Evolutionary conservation across 2,797 vertebrate genomes (phyloP).

Genomic region (Schizothorax lantsangensis): DNA sequence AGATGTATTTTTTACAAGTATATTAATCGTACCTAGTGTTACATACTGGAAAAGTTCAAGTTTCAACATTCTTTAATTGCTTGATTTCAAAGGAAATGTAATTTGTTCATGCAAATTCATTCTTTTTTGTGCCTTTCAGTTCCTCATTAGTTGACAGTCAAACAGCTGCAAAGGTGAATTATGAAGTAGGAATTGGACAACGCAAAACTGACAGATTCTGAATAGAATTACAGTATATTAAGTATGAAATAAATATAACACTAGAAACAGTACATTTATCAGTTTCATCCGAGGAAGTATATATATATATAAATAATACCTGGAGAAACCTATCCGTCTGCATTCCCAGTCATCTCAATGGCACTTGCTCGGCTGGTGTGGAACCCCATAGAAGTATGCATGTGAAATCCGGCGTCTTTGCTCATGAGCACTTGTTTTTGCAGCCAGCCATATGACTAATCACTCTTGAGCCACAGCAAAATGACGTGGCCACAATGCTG

Average conservation of each 20-base stretch:
- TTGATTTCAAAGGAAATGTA: not conserved
- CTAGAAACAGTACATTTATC: not conserved
- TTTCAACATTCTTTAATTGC: not conserved
- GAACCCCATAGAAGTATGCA: not conserved
- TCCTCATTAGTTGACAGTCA: constrained; percentile 14
- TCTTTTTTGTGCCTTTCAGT: constrained; percentile 20
- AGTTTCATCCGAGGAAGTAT: not conserved
- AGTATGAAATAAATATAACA: not conserved
- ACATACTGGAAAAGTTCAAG: not conserved
- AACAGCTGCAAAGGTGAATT: constrained; percentile 9
- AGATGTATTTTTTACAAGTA: not conserved
- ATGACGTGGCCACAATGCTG: not conserved
- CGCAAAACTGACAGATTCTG: not conserved
- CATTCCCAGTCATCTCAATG: not conserved
- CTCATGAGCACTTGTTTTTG: not conserved
- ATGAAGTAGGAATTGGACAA: not conserved
- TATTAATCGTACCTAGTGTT: not conserved
- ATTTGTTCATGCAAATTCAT: constrained; percentile 21
- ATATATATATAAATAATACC: not conserved
- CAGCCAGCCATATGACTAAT: constrained; percentile 10
- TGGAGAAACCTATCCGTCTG: not conserved
- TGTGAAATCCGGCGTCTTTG: not conserved
- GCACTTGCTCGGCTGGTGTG: not conserved
- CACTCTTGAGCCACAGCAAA: not conserved
- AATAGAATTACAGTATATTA: not conserved